Evolutionary conservation across 2,113 vertebrate genomes (phyloP), one percentile per base, ranked within the genome.

Genomic region (Dasyprocta punctata): DNA sequence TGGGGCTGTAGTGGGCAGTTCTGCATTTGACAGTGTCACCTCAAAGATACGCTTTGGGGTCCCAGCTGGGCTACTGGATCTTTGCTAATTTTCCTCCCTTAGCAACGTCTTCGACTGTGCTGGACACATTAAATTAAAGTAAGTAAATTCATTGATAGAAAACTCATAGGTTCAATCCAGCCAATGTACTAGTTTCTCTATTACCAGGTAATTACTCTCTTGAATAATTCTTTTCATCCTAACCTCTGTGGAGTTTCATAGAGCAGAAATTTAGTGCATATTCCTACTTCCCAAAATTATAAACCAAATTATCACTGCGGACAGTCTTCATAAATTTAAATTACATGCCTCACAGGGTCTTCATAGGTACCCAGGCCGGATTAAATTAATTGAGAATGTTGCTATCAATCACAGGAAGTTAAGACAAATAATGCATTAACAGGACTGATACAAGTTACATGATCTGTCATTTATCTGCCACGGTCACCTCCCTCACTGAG

Each of bases 281-380:
- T 77, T 86, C 47, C 78, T 69, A 69, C 52, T 13, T 44, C 36
- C 7, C 58, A 47, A 93, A 8, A 13, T 71, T 38, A 69, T 71
- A 87, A 78, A 52, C 58, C 28, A 22, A 52, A 77, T 90, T 87
- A 71, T 77, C 33, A 71, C 26, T 36, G 36, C 56, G 71, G 69
- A 26, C n/a, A 78, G 44, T 49, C 6, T 49, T 94, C 36, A 73
- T 71, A 71, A 95, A 94, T 92, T 44, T 49, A 91, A 91, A 91
- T 85, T 47, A 33, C 28, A 28, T 78, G 3, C 14, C 47, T 49
- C 38, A 13, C 16, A 17, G 52, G 69, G 49, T 87, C 26, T 38
- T 63, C n/a, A 38, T 28, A 38, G 52, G 38, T 81, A 22, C 22
- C 16, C 22, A 71, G 44, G 38, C 33, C 54, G 85, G 54, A 58